Conservation (phyloP, 2,113 vertebrate species). For the Oxygymnocypris stewartii region DNA sequence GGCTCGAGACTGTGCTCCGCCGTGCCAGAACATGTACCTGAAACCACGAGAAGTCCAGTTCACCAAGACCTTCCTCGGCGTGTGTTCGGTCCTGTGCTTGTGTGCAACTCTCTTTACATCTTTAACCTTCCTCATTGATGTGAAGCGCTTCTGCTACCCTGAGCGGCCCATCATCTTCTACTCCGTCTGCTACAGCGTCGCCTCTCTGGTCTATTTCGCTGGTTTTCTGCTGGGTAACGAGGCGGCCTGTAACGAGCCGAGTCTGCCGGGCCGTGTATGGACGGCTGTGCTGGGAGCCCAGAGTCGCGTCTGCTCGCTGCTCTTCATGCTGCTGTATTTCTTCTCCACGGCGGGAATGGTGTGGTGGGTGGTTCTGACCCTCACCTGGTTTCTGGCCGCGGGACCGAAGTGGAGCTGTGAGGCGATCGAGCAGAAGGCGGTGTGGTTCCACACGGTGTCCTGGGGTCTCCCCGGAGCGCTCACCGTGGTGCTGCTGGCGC, state of each 20-base stretch:
- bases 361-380: conserved; percentile 99
- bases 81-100: conserved; percentile 91
- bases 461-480: conserved; percentile 92
- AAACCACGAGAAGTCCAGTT: conserved; percentile 86
- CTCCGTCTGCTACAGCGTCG: conserved; percentile 92
- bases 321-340: conserved; percentile 97
- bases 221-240: not conserved
- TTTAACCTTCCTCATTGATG: conserved; percentile 95
- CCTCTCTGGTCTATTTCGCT: conserved; percentile 89
- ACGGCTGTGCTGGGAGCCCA: conserved; percentile 93
- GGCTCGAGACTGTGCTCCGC: conserved; percentile 89
- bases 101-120: conserved; percentile 94
- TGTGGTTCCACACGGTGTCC: conserved; percentile 91
- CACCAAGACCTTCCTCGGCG: conserved; percentile 94
- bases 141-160: conserved; percentile 93
- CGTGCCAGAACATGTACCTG: conserved; percentile 97
- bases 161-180: conserved; percentile 97
- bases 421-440: conserved; percentile 96
- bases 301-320: conserved; percentile 90
- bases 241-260: conserved; percentile 81
- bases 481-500: conserved; percentile 89
- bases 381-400: conserved; percentile 97
- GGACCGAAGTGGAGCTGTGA: conserved; percentile 98
- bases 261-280: conserved; percentile 73
- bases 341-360: conserved; percentile 93